Base-by-base conservation (phyloP, 2,888 invertebrate species). In the Pammene fasciana region DNA sequence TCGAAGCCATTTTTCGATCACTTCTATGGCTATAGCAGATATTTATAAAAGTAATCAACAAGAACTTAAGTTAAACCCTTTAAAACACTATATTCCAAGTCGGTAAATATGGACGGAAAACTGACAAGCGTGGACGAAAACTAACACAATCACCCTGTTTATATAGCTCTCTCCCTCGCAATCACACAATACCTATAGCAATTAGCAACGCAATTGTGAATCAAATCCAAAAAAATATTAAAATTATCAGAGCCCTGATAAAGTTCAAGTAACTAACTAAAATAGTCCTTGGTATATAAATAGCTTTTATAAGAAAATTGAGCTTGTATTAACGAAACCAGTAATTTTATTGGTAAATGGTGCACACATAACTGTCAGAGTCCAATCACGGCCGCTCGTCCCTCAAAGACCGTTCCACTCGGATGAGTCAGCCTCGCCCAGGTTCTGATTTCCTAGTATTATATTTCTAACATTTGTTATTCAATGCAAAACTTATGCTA, bases 361-460 rank as follows among this genome's bases (percentile, higher is more conserved):
- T 48, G 26, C n/a, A 36, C 36, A 18, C 10, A 34, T 41, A 36
- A 60, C 60, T 55, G 66, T 66, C 55, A 65, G n/a, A 64, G 52
- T 59, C 59, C 61, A 50, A 67, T 67, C 55, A 43, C 26, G 26
- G 26, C 26, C 52, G 34, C 65, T 74, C 73, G 77, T 78, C 73
- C 80, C 80, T 75, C 77, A 74, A 75, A 78, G 77, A 73, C 70
- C 77, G 85, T 85, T 86, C 81, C 81, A 77, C 76, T 68, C 70
- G 77, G 78, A 75, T 86, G 86, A 84, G 70, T 83, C 85, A 84
- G 76, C 80, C 79, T 78, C 75, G 74, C 76, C 74, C 75, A 65
- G 73, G 76, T 78, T 81, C 77, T 74, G 73, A 78, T 80, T 85
- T 83, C 85, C 80, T 79, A 78, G 77, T 79, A 76, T 74, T 73